Conservation (phyloP, 1,140 invertebrate species). For the Drosophila biarmipes region DNA sequence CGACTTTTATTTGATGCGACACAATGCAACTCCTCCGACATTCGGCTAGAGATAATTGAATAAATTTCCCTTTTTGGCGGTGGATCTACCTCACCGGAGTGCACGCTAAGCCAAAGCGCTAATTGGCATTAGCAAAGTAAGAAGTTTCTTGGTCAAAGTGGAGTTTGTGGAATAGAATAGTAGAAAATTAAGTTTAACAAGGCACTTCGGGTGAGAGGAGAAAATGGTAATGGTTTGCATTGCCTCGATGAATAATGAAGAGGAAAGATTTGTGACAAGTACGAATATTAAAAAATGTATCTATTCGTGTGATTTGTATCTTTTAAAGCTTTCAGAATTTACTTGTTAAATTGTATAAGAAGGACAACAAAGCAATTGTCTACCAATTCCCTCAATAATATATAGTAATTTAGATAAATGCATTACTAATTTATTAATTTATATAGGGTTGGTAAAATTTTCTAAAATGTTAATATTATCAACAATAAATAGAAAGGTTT, state of each 20-base stretch:
- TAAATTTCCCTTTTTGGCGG: conserved; percentile 25
- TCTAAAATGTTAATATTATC: not conserved
- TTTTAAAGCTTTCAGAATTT: too few relatives aligned
- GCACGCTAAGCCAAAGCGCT: conserved; percentile 26
- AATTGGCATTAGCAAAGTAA: conserved; percentile 49
- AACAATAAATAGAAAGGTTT: too few relatives aligned
- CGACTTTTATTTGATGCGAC: conserved; percentile 76
- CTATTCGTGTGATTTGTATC: too few relatives aligned
- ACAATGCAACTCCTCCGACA: conserved; percentile 29
- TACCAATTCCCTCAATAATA: too few relatives aligned
- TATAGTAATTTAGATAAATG: too few relatives aligned
- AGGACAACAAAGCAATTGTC: too few relatives aligned
- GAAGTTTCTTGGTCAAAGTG: not conserved
- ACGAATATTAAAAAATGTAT: too few relatives aligned
- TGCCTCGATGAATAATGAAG: not conserved
- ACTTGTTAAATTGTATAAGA: too few relatives aligned
- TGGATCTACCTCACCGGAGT: not conserved
- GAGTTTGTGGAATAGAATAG: not conserved
- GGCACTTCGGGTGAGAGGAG: not conserved
- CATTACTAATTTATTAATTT: not conserved
- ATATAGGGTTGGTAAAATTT: not conserved
- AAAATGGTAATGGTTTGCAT: not conserved
- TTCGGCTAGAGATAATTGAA: conserved; percentile 63
- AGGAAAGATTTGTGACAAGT: not conserved
- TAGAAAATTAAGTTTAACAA: not conserved